phyloP scores from a whole-genome alignment of 2,113 vertebrate species.

The Hemiprocne comata region DNA sequence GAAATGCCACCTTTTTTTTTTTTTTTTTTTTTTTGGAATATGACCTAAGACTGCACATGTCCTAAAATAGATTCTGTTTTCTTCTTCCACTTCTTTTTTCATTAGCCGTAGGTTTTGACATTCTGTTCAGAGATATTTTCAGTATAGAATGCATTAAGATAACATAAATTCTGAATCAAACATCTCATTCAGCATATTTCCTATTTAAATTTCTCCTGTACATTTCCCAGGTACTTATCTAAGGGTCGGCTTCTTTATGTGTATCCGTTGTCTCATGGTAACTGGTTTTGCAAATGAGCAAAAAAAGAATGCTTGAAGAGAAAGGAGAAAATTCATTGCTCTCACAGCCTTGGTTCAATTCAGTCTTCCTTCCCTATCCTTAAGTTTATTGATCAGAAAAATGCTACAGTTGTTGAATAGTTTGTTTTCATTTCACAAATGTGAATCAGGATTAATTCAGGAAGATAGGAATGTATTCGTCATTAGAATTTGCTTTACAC shows the following conservation, averaged over 20 bases:
- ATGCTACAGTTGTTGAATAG: conserved; percentile 47
- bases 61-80: conserved; percentile 34
- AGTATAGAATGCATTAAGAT: conserved; percentile 37
- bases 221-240: conserved; percentile 11
- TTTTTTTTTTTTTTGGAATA: not conserved
- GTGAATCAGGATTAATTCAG: conserved; percentile 38
- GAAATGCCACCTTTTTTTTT: not conserved
- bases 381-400: conserved; percentile 45
- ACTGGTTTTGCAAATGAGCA: conserved; percentile 33
- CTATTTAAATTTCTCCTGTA: conserved; percentile 55
- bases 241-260: not conserved
- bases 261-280: conserved; percentile 12
- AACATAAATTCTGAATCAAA: conserved; percentile 40
- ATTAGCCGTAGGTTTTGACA: conserved; percentile 43
- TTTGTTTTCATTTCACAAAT: conserved; percentile 60
- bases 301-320: conserved; percentile 10
- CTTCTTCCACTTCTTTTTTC: conserved; percentile 16
- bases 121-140: conserved; percentile 32
- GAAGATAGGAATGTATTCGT: conserved; percentile 40
- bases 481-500: conserved; percentile 62
- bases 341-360: conserved; percentile 34
- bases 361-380: conserved; percentile 1
- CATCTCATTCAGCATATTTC: conserved; percentile 18
- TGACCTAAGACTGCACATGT: not conserved
- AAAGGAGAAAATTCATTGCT: conserved; percentile 34